Evolutionary conservation across 2,797 vertebrate species (phyloP).

Genomic region (Tenualosa ilisha): DNA sequence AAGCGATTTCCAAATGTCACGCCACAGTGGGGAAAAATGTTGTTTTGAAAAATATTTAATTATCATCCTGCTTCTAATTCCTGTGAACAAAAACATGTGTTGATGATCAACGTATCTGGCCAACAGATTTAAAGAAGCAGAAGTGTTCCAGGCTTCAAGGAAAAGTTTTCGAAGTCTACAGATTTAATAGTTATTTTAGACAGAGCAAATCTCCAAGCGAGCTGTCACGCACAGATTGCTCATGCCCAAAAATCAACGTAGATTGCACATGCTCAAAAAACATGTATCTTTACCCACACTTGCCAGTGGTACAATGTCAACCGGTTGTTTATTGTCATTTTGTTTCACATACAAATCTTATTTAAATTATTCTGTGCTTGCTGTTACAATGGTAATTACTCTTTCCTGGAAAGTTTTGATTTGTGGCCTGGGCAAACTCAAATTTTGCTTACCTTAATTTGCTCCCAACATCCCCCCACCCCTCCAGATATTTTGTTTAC

Average conservation of each 20-base stretch:
- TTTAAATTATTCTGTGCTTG: neutral
- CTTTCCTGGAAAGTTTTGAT: neutral
- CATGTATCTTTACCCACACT: no score
- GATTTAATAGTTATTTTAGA: neutral
- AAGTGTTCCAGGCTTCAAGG: neutral
- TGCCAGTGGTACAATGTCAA: neutral
- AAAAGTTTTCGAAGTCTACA: neutral
- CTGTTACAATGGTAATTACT: neutral
- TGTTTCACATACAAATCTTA: slow-evolving; percentile 10
- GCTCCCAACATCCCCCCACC: neutral
- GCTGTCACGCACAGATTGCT: neutral
- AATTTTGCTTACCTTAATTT: neutral
- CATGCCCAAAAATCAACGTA: neutral
- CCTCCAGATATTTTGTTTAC: slow-evolving; percentile 53
- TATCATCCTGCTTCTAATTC: slow-evolving; percentile 6
- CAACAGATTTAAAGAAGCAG: slow-evolving; percentile 1
- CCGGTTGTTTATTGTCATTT: neutral
- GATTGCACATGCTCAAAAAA: neutral
- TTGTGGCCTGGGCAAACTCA: neutral
- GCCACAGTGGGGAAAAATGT: neutral
- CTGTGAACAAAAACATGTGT: neutral
- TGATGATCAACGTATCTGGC: neutral
- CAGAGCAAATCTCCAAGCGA: neutral
- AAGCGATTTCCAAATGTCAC: slow-evolving; percentile 26
- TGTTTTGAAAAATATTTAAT: slow-evolving; percentile 20